These are phyloP conservation scores for Mobula hypostoma DNA, from an alignment of 2,113 vertebrate species.

Conservation along the genomic window DNA sequence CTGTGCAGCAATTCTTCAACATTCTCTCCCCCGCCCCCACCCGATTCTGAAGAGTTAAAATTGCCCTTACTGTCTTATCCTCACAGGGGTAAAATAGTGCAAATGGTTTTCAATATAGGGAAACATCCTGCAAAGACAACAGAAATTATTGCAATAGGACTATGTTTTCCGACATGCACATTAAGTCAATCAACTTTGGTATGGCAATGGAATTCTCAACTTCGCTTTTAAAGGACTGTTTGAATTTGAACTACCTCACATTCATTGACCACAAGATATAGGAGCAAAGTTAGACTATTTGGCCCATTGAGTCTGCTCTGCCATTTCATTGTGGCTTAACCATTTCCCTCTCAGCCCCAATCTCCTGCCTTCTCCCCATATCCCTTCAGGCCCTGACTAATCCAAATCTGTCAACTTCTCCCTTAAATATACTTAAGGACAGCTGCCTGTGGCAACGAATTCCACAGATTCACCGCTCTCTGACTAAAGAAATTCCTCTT, in stretches of 20 bases:
- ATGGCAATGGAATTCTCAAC: neutral
- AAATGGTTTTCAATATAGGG: neutral
- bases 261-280: neutral
- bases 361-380: too few relatives aligned
- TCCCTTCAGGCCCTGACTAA: too few relatives aligned
- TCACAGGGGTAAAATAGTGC: neutral
- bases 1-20: neutral
- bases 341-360: too few relatives aligned
- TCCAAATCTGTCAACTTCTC: too few relatives aligned
- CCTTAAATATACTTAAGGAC: too few relatives aligned
- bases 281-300: too few relatives aligned
- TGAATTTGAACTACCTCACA: neutral
- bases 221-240: neutral
- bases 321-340: too few relatives aligned
- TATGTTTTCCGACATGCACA: neutral
- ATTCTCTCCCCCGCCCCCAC: neutral
- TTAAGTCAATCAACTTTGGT: neutral
- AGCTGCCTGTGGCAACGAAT: too few relatives aligned
- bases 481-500: too few relatives aligned
- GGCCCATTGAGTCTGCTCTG: too few relatives aligned
- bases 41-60: neutral
- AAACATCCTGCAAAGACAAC: neutral
- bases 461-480: too few relatives aligned
- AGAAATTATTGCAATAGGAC: neutral
- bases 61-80: neutral